Conservation (phyloP, 1,140 invertebrate genomes). For the Ptiloglossa arizonensis region DNA sequence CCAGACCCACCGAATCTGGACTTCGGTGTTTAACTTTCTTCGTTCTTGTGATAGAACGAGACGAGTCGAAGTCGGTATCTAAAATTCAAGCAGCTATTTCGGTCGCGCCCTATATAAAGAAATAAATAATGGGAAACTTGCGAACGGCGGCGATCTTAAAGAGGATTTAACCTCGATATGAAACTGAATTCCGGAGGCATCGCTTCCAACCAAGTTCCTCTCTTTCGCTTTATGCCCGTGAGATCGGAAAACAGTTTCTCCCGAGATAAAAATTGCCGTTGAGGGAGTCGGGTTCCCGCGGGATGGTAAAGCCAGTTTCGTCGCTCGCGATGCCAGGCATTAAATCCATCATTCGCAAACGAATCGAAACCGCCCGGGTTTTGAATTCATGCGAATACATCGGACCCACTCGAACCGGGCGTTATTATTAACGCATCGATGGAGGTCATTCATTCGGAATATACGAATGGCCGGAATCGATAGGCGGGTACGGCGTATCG, state of each 20-base stretch:
- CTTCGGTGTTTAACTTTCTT: no score
- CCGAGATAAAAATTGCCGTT: neutral
- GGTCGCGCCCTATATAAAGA: no score
- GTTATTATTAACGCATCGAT: slow-evolving; percentile 50
- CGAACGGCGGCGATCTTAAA: neutral
- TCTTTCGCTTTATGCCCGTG: neutral
- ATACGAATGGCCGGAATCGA: slow-evolving; percentile 34
- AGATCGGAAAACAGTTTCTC: neutral
- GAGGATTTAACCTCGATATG: neutral
- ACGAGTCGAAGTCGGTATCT: no score
- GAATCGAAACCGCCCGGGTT: slow-evolving; percentile 15
- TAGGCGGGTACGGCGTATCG: neutral
- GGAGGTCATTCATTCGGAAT: slow-evolving; percentile 32
- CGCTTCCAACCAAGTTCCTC: neutral
- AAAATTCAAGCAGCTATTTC: no score
- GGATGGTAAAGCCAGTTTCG: neutral
- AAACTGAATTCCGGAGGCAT: neutral
- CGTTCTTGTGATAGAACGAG: no score
- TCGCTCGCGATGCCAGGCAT: neutral
- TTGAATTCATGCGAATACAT: slow-evolving; percentile 20
- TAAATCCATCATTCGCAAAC: neutral
- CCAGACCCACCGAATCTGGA: no score
- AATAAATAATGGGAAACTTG: no score
- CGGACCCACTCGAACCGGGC: slow-evolving; percentile 11
- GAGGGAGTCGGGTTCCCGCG: neutral